A percentile compares a stretch with the other conserved stretches of the same genome.
Evolutionary conservation across 2,888 invertebrate species (phyloP).

Genomic region (Tetramorium bicarinatum): DNA sequence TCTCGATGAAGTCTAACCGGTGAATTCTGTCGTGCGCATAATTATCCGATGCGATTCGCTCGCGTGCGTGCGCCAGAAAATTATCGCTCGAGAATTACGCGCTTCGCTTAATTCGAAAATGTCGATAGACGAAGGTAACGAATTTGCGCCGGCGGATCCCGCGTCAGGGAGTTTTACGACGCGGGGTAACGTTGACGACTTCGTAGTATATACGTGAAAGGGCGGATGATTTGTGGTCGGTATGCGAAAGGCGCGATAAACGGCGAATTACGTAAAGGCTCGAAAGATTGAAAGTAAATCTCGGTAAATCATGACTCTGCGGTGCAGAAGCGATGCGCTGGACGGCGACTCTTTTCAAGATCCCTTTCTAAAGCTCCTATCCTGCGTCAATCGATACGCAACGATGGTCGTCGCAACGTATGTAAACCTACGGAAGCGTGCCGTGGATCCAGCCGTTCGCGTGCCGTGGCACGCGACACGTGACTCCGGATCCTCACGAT

Average conservation of each 20-base stretch:
- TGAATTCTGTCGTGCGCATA: conserved; percentile 47
- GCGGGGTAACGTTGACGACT: not conserved
- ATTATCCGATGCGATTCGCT: conserved; percentile 26
- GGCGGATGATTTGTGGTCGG: conserved; percentile 28
- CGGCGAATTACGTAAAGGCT: not conserved
- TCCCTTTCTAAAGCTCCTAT: not conserved
- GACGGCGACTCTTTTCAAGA: not conserved
- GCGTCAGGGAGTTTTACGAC: conserved; percentile 21
- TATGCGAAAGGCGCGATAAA: conserved; percentile 12
- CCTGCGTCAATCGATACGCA: conserved; percentile 53
- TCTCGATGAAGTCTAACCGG: conserved; percentile 28
- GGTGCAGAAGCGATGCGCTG: conserved; percentile 16
- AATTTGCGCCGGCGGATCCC: not conserved
- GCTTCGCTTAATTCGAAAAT: conserved; percentile 41
- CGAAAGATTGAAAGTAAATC: conserved; percentile 38
- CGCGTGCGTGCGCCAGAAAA: conserved; percentile 33
- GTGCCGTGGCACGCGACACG: conserved; percentile 79
- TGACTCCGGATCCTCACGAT: conserved; percentile 67
- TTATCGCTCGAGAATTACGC: conserved; percentile 33
- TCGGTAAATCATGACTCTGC: not conserved
- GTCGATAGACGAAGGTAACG: not conserved
- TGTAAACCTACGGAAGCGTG: conserved; percentile 49
- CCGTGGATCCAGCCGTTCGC: conserved; percentile 63
- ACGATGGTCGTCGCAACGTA: conserved; percentile 52
- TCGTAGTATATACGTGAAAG: not conserved